Conservation (phyloP, 2,797 vertebrate species). For the Diceros bicornis region DNA sequence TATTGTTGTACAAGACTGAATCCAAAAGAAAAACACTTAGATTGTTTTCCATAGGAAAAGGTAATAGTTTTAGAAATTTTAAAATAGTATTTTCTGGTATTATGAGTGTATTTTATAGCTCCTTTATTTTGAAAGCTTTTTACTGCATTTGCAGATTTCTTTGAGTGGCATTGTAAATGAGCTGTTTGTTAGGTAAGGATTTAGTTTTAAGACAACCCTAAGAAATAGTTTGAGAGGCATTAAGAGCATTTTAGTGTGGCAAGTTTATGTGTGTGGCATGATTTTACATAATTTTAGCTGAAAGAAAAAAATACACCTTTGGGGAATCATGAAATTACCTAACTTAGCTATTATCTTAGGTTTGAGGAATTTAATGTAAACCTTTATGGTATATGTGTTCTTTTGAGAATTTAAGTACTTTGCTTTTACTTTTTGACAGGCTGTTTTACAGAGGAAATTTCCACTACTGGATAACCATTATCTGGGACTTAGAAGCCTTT, state of each 20-base stretch:
- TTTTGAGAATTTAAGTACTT: neutral
- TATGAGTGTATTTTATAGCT: neutral
- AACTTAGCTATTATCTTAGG: neutral
- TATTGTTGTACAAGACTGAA: neutral
- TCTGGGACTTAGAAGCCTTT: neutral
- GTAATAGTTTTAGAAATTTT: constrained; percentile 34
- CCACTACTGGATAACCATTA: neutral
- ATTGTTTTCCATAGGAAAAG: neutral
- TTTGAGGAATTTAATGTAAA: constrained; percentile 23
- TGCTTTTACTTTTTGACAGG: neutral
- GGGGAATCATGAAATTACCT: neutral
- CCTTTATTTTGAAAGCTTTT: constrained; percentile 5
- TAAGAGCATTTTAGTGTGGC: neutral
- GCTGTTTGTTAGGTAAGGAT: neutral
- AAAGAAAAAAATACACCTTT: neutral
- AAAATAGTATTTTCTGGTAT: neutral
- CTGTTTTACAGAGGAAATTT: constrained; percentile 48
- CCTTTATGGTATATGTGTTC: neutral
- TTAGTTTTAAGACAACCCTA: neutral
- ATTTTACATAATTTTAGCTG: constrained; percentile 12
- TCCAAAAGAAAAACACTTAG: neutral
- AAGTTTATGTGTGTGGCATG: neutral
- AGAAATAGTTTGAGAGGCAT: neutral
- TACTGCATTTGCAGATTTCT: constrained; percentile 51
- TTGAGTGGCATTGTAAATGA: neutral